Evolutionary conservation across 2,888 invertebrate genomes (phyloP), one percentile per base, ranked within the genome.

Genomic region (Octonoba sinensis): DNA sequence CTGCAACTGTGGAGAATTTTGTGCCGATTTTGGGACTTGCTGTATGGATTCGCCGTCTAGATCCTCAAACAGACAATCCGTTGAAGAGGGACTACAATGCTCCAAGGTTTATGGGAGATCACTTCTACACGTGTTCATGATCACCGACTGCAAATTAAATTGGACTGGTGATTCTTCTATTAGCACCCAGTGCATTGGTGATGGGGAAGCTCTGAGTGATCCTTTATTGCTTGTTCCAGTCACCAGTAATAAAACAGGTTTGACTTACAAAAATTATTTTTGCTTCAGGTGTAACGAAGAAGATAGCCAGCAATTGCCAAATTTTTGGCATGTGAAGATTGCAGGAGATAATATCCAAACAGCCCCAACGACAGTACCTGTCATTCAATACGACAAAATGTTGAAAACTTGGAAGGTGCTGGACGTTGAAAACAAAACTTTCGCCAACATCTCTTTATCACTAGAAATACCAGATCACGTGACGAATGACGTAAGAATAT

Each of bases 221-320:
- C 79, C 67, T 0, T 56, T 79, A 15, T 16, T 67, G 15, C 15
- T 54, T 1, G 20, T 79, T 12, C 79, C 79, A 3, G 79, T 79
- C 2, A 79, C 79, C 11, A 69, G 56, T 22, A 3, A 16, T 1
- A 15, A 3, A 13, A 54, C 79, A 1, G 44, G 66, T 16, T 49
- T 56, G 4, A 67, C 73, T 1, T 79, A 79, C 54, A 73, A 67
- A 24, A 79, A 79, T 46, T 79, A 79, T 36, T 78, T 65, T 59
- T 79, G 79, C 56, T 49, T 49, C 3, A 18, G 49, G 12, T 79
- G 79, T 47, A 66, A 79, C 22, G 73, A 79, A 15, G 46, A 60
- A 6, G 16, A 20, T 3, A 12, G 15, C 16, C 11, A 20, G 16
- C 16, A 22, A n/a, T 36, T 36, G 36, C 51, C 44, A 1, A 18